phyloP scores from a whole-genome alignment of 2,797 vertebrate species.

The Leuciscus waleckii region DNA sequence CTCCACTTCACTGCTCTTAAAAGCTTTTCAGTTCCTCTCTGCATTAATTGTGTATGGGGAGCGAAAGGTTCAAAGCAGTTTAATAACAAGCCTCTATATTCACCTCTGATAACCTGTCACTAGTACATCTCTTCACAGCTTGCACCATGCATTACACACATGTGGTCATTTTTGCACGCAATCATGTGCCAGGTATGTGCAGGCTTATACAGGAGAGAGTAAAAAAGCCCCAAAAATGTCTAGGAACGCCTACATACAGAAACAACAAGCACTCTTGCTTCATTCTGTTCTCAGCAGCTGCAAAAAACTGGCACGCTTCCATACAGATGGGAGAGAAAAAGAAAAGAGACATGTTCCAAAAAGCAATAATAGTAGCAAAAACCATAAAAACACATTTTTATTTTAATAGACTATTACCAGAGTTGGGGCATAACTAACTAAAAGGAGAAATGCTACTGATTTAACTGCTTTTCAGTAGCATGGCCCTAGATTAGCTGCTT shows the following conservation, averaged over 20 bases:
- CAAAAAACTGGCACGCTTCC: slow-evolving; percentile 20
- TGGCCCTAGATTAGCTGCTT: background rate
- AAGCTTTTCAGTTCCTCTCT: slow-evolving; percentile 51
- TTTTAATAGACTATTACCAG: slow-evolving; percentile 10
- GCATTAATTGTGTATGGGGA: slow-evolving; percentile 55
- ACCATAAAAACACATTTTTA: slow-evolving; percentile 30
- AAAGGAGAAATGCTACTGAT: slow-evolving; percentile 7
- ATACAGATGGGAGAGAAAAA: slow-evolving; percentile 36
- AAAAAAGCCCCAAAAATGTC: slow-evolving; percentile 7
- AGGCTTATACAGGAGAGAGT: background rate
- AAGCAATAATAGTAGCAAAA: slow-evolving; percentile 36
- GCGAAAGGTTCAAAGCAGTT: slow-evolving; percentile 35
- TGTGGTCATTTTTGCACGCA: slow-evolving; percentile 33
- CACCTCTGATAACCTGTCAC: slow-evolving; percentile 34
- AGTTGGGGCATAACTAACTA: background rate
- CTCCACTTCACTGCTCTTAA: slow-evolving; percentile 48
- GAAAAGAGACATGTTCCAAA: slow-evolving; percentile 37
- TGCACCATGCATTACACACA: slow-evolving; percentile 34
- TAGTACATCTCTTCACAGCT: slow-evolving; percentile 10
- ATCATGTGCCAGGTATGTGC: slow-evolving; percentile 19
- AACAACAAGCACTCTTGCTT: slow-evolving; percentile 34
- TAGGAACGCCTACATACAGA: slow-evolving; percentile 15
- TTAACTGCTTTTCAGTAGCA: background rate
- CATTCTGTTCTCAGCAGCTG: slow-evolving; percentile 28
- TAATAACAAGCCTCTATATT: slow-evolving; percentile 43